Conservation (phyloP, 2,797 vertebrate genomes). For the Ispidina lecontei region DNA sequence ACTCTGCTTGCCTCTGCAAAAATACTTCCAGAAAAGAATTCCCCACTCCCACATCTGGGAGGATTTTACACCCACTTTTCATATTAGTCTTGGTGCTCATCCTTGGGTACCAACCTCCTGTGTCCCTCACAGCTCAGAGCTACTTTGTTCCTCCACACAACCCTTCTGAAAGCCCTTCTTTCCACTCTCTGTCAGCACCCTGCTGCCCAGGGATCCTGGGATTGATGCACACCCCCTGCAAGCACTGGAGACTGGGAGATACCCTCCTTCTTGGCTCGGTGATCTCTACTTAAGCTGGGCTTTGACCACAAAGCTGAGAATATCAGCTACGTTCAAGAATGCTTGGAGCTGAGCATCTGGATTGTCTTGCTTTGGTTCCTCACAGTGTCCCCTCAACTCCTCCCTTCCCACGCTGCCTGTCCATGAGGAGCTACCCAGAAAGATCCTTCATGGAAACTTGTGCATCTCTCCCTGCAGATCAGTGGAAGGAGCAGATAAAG, state of each 20-base stretch:
- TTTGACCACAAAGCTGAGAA: background rate
- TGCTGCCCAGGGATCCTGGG: background rate
- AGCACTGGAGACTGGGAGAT: background rate
- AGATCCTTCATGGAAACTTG: background rate
- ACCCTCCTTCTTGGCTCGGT: accelerated
- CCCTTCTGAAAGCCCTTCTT: background rate
- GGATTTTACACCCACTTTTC: background rate
- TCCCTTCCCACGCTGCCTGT: background rate
- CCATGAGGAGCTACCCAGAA: background rate
- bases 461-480: conserved; percentile 20
- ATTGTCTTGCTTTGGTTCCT: background rate
- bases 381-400: background rate
- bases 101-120: background rate
- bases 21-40: background rate
- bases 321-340: background rate
- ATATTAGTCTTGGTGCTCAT: background rate
- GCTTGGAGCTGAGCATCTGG: background rate
- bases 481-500: conserved; percentile 66
- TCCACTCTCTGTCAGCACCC: background rate
- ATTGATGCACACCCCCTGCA: background rate
- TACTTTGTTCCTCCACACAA: background rate
- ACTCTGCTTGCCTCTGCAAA: background rate
- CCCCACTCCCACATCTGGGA: background rate
- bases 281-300: background rate
- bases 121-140: background rate